A percentile compares a stretch with the other conserved stretches of the same genome.
Conservation (phyloP, 2,797 vertebrate species). For the Aldrovandia affinis region DNA sequence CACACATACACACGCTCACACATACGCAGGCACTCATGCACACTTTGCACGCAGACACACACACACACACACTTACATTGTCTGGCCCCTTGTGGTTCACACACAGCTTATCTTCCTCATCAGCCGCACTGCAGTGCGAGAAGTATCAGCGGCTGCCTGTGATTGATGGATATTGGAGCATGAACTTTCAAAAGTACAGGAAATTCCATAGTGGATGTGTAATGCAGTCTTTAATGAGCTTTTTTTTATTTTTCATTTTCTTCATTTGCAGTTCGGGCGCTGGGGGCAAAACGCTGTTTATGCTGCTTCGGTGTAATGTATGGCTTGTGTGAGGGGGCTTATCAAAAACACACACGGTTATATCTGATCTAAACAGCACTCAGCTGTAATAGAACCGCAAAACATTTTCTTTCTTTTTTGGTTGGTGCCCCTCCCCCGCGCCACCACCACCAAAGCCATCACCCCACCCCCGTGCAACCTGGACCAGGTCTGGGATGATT, state of each 20-base stretch:
- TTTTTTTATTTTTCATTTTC: constrained; percentile 38
- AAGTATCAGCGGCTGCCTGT: constrained; percentile 53
- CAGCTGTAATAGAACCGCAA: background rate
- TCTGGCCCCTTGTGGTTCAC: constrained; percentile 16
- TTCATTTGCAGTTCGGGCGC: background rate
- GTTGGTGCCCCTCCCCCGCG: background rate
- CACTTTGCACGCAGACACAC: constrained; percentile 24
- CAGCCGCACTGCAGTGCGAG: constrained; percentile 45
- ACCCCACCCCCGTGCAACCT: constrained; percentile 3
- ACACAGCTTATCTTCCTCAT: constrained; percentile 21
- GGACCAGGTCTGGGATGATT: background rate
- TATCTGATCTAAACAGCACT: background rate
- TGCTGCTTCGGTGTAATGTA: background rate
- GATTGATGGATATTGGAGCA: constrained; percentile 69
- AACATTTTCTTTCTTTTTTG: background rate
- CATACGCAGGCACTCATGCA: constrained; percentile 3
- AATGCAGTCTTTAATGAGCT: constrained; percentile 70
- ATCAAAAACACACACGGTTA: constrained; percentile 11
- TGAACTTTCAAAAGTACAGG: constrained; percentile 65
- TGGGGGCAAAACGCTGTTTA: background rate
- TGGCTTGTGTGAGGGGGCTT: constrained; percentile 12
- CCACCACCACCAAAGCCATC: too few species aligned
- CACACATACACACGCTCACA: constrained; percentile 1
- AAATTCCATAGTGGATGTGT: constrained; percentile 76
- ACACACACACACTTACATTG: constrained; percentile 3